These are phyloP conservation scores for Psephotus haematonotus DNA, from an alignment of 2,113 vertebrate species.

Conservation along the genomic window DNA sequence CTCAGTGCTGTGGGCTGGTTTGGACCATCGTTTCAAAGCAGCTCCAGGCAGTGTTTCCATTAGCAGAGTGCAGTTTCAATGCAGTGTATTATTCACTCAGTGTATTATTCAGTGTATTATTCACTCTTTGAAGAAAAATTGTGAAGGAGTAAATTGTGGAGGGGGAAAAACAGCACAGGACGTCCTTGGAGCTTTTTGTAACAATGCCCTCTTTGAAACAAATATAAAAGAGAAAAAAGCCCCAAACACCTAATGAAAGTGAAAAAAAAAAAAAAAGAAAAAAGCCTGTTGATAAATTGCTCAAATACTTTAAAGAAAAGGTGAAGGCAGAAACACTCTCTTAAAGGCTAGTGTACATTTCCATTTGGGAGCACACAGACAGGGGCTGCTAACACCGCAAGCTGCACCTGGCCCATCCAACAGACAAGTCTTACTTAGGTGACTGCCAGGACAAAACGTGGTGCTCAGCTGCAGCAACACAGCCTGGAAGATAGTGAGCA, in stretches of 20 bases:
- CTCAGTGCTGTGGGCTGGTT: background rate
- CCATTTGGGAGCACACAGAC: background rate
- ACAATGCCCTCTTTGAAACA: background rate
- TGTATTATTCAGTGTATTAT: background rate
- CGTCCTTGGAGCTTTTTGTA: constrained; percentile 7
- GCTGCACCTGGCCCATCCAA: background rate
- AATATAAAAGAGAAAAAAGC: background rate
- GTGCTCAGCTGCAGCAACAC: background rate
- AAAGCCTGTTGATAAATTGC: background rate
- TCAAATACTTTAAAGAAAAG: background rate
- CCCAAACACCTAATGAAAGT: background rate
- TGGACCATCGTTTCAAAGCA: background rate
- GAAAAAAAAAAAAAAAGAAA: background rate
- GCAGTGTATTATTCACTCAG: background rate
- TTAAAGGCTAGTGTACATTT: background rate
- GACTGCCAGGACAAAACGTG: background rate
- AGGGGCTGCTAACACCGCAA: background rate
- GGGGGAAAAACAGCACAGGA: background rate
- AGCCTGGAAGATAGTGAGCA: background rate
- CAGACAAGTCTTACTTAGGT: background rate
- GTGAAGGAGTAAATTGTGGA: constrained; percentile 18
- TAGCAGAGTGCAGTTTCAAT: background rate
- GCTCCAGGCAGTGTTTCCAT: background rate
- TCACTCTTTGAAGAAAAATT: constrained; percentile 11
- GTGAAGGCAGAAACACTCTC: background rate